Base-by-base conservation (phyloP, 2,113 vertebrate species). In the Naja naja region DNA sequence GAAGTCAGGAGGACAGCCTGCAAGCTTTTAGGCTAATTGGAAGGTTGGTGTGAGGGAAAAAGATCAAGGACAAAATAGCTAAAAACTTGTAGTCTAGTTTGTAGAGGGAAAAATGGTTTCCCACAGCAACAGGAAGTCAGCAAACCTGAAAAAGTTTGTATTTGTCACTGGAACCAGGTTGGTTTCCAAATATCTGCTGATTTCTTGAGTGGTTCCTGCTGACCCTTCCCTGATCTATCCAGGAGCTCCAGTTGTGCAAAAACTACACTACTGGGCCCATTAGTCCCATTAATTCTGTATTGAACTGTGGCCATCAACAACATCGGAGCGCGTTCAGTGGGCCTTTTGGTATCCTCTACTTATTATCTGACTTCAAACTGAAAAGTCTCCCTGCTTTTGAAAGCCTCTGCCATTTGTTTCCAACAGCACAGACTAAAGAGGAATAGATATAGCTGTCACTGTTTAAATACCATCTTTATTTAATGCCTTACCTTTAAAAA, bases 391-490 rank as follows among this genome's bases (percentile, higher is more conserved):
- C 34, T 52, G n/a, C 39, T 90, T 93, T 14, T 90, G 69, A 81
- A 90, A 90, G 8, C 11, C 5, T 81, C 45, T 89, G 39, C 34
- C 39, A 8, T n/a, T 58, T 43, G 69, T 90, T 90, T 56, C 91
- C 81, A 89, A 12, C 6, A 9, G 16, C 52, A 85, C 11, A 39
- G 64, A 74, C 16, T 85, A 45, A 43, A 52, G 45, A 90, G 34
- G 45, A 52, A 49, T 27, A 81, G 43, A 34, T 85, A 58, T 20
- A 81, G 43, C 8, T 23, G 18, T 30, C 92, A 52, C 60, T 93
- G 23, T 93, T 87, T 86, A 93, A 93, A 34, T 81, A 60, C 58
- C 87, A 27, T 20, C 89, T 94, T 92, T 91, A n/a, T 89, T 12
- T 91, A 74, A 11, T 7, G 22, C 0, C 92, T 91, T 90, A 52